These are phyloP conservation scores for Chloebia gouldiae DNA, from an alignment of 2,113 vertebrate species.

Conservation along the genomic window DNA sequence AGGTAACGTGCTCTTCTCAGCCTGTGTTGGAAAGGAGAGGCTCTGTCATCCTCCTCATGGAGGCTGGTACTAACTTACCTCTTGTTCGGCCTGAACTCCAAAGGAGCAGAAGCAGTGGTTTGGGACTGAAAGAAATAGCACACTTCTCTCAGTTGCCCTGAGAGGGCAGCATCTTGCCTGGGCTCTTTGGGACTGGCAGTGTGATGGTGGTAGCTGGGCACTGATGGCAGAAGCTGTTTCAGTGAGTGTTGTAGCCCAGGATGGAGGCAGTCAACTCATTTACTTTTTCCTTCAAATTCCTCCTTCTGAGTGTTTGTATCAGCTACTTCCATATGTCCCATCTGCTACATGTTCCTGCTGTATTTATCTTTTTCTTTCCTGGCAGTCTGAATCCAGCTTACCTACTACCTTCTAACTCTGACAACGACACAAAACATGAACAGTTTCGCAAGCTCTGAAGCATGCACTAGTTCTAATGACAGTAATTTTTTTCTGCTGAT, in stretches of 20 bases:
- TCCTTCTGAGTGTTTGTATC: not conserved
- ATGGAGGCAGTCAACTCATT: no score
- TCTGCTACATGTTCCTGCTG: not conserved
- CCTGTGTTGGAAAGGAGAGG: not conserved
- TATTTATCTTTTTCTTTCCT: not conserved
- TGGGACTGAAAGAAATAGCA: not conserved
- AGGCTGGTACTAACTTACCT: not conserved
- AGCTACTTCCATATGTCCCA: not conserved
- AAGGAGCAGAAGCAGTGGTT: not conserved
- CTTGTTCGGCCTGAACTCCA: not conserved
- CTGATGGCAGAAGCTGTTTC: not conserved
- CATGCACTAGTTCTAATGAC: rapidly evolving
- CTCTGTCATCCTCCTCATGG: not conserved
- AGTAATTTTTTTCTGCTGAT: not conserved
- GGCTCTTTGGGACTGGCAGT: not conserved
- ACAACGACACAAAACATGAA: rapidly evolving
- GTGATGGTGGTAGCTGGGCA: not conserved
- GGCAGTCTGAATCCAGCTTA: not conserved
- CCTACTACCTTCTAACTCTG: not conserved
- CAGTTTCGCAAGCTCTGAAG: not conserved
- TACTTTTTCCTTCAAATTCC: not conserved
- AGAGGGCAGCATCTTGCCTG: not conserved
- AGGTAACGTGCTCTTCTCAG: rapidly evolving
- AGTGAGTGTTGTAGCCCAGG: rapidly evolving
- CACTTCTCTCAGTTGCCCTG: not conserved